Evolutionary conservation across 2,888 invertebrate genomes (phyloP), one percentile per base, ranked within the genome.

Genomic region (Tipula helvola): DNA sequence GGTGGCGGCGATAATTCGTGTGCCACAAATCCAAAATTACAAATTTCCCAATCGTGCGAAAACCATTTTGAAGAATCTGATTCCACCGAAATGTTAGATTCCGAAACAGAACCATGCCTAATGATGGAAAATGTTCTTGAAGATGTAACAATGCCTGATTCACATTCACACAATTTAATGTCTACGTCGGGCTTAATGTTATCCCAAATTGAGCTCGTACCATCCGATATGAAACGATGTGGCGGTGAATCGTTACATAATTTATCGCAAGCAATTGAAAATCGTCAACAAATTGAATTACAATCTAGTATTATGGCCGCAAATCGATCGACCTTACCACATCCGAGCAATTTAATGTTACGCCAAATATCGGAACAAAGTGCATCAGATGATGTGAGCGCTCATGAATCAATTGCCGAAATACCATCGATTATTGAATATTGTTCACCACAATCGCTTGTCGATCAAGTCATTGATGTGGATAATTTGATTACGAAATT

Each of bases 31-130:
- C 36, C 12, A 28, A 89, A 90, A 88, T 90, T 89, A 86, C 83
- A 86, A 42, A 86, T 57, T 41, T 85, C 86, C 84, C 57, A 83
- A 83, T 36, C 16, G 71, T 84, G 18, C 39, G 85, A 86, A 13
- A 86, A 41, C 12, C 83, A 39, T 83, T 85, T 47, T 36, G 44
- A 71, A 89, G 94, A 94, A 90, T 92, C 93, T 41, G 95, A 96
- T 91, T 96, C 96, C 18, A 95, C 95, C 5, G 96, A 96, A 89
- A 93, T 96, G 90, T 92, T 96, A 52, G 96, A 96, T 90, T 96
- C 96, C 0, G 96, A 96, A 92, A 96, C 96, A 0, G 96, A 96
- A 89, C 96, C 96, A 0, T 95, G 96, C 89, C 92, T 96, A 36
- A 96, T 96, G 93, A 96, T 96, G 93, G 96, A 96, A 89, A 95